Evolutionary conservation across 1,140 invertebrate genomes (phyloP).

Genomic region (Prorops nasuta): DNA sequence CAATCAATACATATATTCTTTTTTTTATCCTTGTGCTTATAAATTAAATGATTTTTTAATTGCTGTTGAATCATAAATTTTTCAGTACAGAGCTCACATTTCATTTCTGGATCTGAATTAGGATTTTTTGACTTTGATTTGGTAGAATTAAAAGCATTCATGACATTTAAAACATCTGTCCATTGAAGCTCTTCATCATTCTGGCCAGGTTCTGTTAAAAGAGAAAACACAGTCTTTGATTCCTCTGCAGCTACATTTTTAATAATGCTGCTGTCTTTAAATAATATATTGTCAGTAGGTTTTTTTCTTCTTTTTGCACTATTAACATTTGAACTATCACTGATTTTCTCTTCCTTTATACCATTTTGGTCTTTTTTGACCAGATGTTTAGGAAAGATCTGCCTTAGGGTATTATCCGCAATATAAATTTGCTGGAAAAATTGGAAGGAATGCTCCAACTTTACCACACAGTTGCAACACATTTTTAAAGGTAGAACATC

Average conservation of each 20-base stretch:
- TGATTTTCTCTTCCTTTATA: too few relatives aligned
- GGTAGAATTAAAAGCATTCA: background rate
- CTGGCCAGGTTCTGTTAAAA: conserved; percentile 14
- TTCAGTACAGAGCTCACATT: conserved; percentile 8
- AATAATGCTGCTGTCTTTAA: background rate
- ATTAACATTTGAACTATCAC: background rate
- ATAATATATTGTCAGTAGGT: background rate
- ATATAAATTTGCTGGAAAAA: conserved; percentile 26
- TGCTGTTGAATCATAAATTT: conserved; percentile 2
- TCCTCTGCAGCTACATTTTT: background rate
- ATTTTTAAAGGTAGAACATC: conserved; percentile 19
- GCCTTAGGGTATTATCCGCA: conserved; percentile 19
- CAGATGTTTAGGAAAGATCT: conserved; percentile 16
- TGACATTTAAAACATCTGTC: conserved; percentile 17
- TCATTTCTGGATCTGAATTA: background rate
- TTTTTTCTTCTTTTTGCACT: background rate
- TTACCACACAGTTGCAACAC: conserved; percentile 19
- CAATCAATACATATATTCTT: conserved; percentile 8
- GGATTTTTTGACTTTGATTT: background rate
- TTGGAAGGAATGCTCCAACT: conserved; percentile 22
- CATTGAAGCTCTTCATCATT: conserved; percentile 20
- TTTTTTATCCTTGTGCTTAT: background rate
- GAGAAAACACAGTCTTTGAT: conserved; percentile 16
- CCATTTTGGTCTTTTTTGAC: background rate
- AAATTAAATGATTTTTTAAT: conserved; percentile 8